Conservation (phyloP, 2,797 vertebrate genomes). For the Hyperoplus immaculatus region DNA sequence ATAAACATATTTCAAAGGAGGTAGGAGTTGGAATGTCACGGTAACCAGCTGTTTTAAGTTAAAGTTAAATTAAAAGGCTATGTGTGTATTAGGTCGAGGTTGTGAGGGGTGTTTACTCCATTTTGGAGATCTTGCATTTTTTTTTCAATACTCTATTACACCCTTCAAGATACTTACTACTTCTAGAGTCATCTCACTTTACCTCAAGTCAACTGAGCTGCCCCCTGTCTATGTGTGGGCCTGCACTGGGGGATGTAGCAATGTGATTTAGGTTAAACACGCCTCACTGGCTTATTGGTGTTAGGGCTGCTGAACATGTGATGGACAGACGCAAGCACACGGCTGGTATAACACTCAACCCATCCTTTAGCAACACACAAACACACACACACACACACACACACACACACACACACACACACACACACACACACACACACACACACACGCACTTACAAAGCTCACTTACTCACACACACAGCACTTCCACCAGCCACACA, state of each 20-base stretch:
- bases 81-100: constrained; percentile 6
- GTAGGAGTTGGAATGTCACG: background rate
- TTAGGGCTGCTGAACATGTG: constrained; percentile 64
- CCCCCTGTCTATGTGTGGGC: constrained; percentile 48
- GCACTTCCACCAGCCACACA: constrained; percentile 5
- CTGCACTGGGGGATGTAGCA: constrained; percentile 47
- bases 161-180: background rate
- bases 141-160: constrained; percentile 2
- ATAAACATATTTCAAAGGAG: background rate
- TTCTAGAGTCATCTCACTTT: constrained; percentile 34
- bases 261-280: constrained; percentile 69
- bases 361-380: background rate
- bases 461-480: constrained; percentile 9
- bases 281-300: constrained; percentile 49
- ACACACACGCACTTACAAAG: background rate
- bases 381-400: constrained; percentile 17
- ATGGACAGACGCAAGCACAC: constrained; percentile 48
- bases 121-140: background rate
- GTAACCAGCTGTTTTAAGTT: background rate
- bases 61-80: background rate
- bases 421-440: constrained; percentile 9
- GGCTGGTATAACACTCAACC: no score
- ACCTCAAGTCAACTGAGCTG: constrained; percentile 44
- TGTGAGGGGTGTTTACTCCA: background rate
- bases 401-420: background rate